These are phyloP conservation scores for Anoura caudifer DNA, from an alignment of 2,113 vertebrate species.

Conservation along the genomic window DNA sequence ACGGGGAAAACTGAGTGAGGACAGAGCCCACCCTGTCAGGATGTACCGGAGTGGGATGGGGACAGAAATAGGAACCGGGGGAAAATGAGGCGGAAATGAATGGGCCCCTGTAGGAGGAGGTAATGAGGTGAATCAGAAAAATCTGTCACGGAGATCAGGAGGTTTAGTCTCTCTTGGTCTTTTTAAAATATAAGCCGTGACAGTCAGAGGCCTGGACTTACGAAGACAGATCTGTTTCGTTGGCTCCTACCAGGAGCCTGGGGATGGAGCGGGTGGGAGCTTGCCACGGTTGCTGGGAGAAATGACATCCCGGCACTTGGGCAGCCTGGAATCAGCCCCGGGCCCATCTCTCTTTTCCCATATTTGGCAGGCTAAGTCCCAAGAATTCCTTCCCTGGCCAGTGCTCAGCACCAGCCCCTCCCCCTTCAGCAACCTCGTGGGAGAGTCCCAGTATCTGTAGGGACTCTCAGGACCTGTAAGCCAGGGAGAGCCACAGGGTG, in stretches of 20 bases:
- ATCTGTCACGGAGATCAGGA: slow-evolving; percentile 56
- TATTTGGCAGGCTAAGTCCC: not conserved
- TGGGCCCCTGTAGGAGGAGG: slow-evolving; percentile 53
- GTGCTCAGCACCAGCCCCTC: not conserved
- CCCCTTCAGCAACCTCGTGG: not conserved
- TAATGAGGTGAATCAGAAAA: slow-evolving; percentile 68
- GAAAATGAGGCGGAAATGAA: slow-evolving; percentile 72
- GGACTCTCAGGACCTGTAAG: not conserved
- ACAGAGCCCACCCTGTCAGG: not conserved
- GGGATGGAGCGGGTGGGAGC: not conserved
- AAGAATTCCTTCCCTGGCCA: not conserved
- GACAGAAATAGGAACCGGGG: not conserved
- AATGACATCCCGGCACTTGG: not conserved
- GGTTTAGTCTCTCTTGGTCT: not conserved
- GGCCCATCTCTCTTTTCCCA: not conserved
- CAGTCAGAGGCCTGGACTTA: slow-evolving; percentile 16
- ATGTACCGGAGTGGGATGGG: not conserved
- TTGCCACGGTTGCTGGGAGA: not conserved
- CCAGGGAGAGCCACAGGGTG: not conserved
- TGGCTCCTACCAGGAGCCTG: not conserved
- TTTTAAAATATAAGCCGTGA: slow-evolving; percentile 43
- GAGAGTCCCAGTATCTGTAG: not conserved
- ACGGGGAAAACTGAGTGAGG: not conserved
- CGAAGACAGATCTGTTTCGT: not conserved
- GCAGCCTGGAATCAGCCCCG: not conserved